phyloP scores from a whole-genome alignment of 35 echinoderm and acorn worm species.

The Acanthaster planci region DNA sequence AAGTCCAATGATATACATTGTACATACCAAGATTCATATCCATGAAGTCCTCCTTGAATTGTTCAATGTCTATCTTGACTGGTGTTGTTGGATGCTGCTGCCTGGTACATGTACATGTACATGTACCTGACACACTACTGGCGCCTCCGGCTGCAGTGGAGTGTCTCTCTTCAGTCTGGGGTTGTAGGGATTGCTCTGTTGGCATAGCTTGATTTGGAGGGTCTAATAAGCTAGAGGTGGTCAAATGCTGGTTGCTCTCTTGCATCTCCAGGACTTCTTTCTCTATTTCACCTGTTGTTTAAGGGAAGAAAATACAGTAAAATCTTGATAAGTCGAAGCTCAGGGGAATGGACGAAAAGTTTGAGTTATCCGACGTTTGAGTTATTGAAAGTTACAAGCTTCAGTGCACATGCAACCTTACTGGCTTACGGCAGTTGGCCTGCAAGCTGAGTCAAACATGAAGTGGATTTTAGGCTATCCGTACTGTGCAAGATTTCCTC shows the following conservation, averaged over 20 bases:
- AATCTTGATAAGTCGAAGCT: no score
- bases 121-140: conserved; percentile 12
- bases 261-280: conserved; percentile 46
- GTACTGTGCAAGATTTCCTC: no score
- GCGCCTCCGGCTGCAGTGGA: neutral
- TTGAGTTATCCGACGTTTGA: no score
- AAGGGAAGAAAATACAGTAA: neutral
- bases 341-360: no score
- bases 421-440: no score
- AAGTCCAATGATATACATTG: neutral
- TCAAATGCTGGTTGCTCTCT: neutral
- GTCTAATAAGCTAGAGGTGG: neutral
- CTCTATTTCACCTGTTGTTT: conserved; percentile 52
- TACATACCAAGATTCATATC: conserved; percentile 55
- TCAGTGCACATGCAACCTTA: no score
- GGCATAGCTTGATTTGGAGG: neutral
- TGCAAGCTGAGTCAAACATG: no score
- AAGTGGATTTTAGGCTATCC: no score
- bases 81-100: neutral
- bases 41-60: conserved; percentile 67
- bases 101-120: neutral
- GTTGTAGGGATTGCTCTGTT: neutral
- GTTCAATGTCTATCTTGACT: conserved; percentile 51
- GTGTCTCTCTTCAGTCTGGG: neutral
- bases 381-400: no score